These are phyloP conservation scores for Perccottus glenii DNA, from an alignment of 2,113 vertebrate genomes.

Conservation along the genomic window DNA sequence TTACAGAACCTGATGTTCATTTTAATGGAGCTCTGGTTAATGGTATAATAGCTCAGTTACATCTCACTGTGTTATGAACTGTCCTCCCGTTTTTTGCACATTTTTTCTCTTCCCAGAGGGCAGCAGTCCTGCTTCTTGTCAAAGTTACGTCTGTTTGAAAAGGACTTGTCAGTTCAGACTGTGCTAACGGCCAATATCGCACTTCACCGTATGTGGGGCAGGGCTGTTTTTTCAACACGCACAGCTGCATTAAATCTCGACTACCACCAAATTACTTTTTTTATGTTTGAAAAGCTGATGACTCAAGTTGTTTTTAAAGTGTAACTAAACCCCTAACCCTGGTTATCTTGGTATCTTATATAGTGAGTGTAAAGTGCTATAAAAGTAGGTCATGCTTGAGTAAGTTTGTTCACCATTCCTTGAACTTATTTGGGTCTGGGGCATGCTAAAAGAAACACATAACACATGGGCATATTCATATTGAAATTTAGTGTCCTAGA, in stretches of 20 bases:
- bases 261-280: background rate
- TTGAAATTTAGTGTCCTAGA: too few species aligned
- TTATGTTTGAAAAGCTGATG: background rate
- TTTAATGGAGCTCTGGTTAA: constrained; percentile 44
- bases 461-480: too few species aligned
- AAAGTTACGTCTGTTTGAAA: constrained; percentile 45
- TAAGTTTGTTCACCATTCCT: background rate
- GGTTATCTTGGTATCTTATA: background rate
- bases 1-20: constrained; percentile 33
- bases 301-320: background rate
- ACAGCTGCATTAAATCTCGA: background rate
- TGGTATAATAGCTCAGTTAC: constrained; percentile 25
- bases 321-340: too few species aligned
- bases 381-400: background rate
- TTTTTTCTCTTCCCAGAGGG: constrained; percentile 37
- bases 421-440: too few species aligned
- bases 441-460: too few species aligned
- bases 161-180: constrained; percentile 9
- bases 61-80: constrained; percentile 39
- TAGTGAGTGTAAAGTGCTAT: background rate
- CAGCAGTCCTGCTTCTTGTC: constrained; percentile 51
- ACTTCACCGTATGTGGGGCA: background rate
- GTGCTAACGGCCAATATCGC: constrained; percentile 1
- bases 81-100: constrained; percentile 48
- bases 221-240: background rate